Base-by-base conservation (phyloP, 2,113 vertebrate genomes). In the Phodopus roborovskii region DNA sequence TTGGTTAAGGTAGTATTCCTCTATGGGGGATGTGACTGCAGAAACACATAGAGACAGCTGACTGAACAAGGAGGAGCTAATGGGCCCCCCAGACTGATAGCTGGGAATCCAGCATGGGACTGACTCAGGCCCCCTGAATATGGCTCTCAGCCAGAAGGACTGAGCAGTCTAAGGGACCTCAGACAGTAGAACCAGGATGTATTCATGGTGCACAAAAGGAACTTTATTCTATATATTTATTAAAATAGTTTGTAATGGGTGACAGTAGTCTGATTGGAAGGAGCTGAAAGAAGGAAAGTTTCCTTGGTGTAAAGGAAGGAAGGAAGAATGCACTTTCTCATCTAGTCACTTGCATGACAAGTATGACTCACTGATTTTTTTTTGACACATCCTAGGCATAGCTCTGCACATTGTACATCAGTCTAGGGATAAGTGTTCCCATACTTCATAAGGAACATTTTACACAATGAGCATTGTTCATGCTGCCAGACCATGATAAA, bases 201-300 rank as follows among this genome's bases (percentile, higher is more conserved):
- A n/a, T n/a, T n/a, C n/a, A n/a, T n/a, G n/a, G n/a, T n/a, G n/a
- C n/a, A n/a, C n/a, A n/a, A n/a, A n/a, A n/a, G n/a, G n/a, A n/a
- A n/a, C n/a, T 15, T 77, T 81, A 83, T 24, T 33, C 22, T 82
- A 73, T 64, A 84, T 60, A 74, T 7, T 50, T 84, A 15, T 60
- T 95, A 88, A 81, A 91, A 73, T 81, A 86, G 88, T 71, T 73
- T 81, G 7, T 30, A 81, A 81, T 45, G 17, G 83, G 3, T 81
- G 5, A 36, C 15, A 12, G 7, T 60, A 73, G 64, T 91, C n/a
- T 92, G 17, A 68, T 45, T 58, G 85, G 71, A 90, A 45, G 17
- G 17, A 77, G 7, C 7, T 62, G 42, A 85, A 92, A 22, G 4
- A 39, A 45, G 58, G 7, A 64, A 77, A 94, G 5, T 9, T 79